Conservation (phyloP, 2,888 invertebrate genomes). For the Allygus modestus region DNA sequence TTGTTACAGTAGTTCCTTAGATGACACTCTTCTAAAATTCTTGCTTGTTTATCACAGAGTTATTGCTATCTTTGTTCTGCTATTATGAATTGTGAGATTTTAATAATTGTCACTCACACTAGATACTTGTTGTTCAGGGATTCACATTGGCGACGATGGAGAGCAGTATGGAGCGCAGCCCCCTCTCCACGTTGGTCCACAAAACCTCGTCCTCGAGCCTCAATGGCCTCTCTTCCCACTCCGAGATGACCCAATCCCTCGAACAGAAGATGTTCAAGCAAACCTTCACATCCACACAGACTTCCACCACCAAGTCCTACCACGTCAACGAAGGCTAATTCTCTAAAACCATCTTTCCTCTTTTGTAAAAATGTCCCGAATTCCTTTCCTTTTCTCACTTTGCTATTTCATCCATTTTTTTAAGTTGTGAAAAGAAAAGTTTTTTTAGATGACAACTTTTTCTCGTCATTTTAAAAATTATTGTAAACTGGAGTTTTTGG, state of each 20-base stretch:
- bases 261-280: conserved; percentile 64
- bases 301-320: conserved; percentile 62
- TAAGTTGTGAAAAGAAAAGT: too few species aligned
- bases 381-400: neutral
- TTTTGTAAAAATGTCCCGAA: neutral
- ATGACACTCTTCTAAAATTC: too few species aligned
- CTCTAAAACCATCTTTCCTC: neutral
- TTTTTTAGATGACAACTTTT: too few species aligned
- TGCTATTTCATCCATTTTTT: neutral
- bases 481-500: too few species aligned
- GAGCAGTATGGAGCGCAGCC: conserved; percentile 31
- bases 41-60: too few species aligned
- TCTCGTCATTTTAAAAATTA: too few species aligned
- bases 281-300: conserved; percentile 56
- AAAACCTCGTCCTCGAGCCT: conserved; percentile 42
- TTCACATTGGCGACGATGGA: conserved; percentile 23
- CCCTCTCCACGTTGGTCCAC: conserved; percentile 31
- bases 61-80: too few species aligned
- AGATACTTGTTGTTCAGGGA: neutral
- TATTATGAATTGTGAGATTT: too few species aligned
- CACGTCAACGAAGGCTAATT: conserved; percentile 54
- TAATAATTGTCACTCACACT: too few species aligned
- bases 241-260: conserved; percentile 43
- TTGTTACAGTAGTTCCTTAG: too few species aligned
- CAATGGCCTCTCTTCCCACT: conserved; percentile 35